Evolutionary conservation across 2,797 vertebrate genomes (phyloP).

Genomic region (Sorex maritimensis): DNA sequence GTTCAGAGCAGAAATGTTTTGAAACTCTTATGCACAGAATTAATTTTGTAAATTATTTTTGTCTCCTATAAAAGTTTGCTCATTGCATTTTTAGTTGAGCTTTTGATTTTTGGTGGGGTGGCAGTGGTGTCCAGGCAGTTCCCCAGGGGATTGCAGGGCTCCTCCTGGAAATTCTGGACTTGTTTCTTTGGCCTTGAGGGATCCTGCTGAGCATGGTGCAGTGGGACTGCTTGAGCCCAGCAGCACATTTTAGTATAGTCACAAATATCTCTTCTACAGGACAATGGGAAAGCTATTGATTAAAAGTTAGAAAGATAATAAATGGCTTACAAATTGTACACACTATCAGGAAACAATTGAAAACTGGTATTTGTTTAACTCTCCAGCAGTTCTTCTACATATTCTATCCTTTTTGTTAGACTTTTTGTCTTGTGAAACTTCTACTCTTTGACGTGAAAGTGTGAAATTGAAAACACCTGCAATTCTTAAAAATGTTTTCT

Average conservation of each 20-base stretch:
- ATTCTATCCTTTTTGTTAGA: not conserved
- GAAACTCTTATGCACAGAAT: not conserved
- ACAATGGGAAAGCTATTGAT: constrained; percentile 14
- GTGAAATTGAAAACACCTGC: no score
- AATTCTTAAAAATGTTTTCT: not conserved
- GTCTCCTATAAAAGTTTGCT: no score
- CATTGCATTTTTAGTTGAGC: no score
- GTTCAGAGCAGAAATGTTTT: not conserved
- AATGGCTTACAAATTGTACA: constrained; percentile 24
- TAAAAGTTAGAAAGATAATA: constrained; percentile 14
- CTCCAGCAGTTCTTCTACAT: not conserved
- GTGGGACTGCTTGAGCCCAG: no score
- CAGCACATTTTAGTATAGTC: constrained; percentile 14
- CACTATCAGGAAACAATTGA: not conserved
- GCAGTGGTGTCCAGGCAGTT: no score
- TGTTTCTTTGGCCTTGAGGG: no score
- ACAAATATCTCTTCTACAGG: not conserved
- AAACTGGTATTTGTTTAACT: not conserved
- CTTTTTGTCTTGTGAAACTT: constrained; percentile 37
- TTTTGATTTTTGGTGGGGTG: no score
- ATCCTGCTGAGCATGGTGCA: no score
- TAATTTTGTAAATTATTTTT: no score
- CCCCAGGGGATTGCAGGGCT: no score
- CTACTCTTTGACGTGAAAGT: not conserved
- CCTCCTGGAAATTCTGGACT: no score